Conservation (phyloP, 2,113 vertebrate species). For the Mungos mungo region DNA sequence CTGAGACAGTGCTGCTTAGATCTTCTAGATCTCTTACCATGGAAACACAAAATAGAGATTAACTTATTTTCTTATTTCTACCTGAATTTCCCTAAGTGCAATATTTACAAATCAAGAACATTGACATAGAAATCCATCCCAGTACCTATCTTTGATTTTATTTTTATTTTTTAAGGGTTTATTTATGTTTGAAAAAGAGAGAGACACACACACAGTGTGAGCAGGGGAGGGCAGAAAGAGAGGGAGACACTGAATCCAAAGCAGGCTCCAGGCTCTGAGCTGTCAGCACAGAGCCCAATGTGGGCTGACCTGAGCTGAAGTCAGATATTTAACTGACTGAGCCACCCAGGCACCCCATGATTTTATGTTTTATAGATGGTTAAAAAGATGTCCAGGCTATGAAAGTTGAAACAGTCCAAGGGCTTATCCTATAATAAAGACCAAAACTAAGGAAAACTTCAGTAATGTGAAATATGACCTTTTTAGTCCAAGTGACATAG, state of each 20-base stretch:
- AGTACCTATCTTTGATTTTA: not conserved
- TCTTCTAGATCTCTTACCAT: not conserved
- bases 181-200: too few species aligned
- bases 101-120: not conserved
- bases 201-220: too few species aligned
- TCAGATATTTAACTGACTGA: too few species aligned
- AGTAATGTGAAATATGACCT: not conserved
- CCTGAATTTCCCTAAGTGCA: not conserved
- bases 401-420: not conserved
- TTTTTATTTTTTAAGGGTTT: too few species aligned
- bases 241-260: too few species aligned
- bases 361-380: not conserved
- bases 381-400: not conserved
- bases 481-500: not conserved
- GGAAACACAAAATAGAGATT: not conserved
- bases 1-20: not conserved
- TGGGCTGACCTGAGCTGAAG: too few species aligned
- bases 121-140: not conserved
- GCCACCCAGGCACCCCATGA: not conserved
- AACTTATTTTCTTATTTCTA: not conserved
- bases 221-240: too few species aligned
- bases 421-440: not conserved
- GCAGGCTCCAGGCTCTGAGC: too few species aligned
- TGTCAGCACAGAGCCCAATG: too few species aligned
- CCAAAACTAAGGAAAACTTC: not conserved